These are phyloP conservation scores for Rhegmatorhina hoffmannsi DNA, from an alignment of 2,113 vertebrate species.

Conservation along the genomic window DNA sequence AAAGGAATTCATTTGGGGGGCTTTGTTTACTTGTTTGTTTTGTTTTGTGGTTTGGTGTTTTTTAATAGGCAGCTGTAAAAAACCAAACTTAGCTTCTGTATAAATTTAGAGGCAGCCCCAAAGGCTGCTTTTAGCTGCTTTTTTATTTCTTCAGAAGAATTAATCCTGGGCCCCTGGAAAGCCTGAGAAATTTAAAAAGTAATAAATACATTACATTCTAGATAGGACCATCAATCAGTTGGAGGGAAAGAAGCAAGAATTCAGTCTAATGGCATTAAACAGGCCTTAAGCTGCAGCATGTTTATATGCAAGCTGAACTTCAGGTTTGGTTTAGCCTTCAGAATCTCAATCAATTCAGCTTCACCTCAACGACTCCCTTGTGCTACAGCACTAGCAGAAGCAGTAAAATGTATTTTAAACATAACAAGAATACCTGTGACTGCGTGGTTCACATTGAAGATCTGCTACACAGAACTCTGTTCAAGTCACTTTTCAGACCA, in stretches of 20 bases:
- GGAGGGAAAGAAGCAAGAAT: not conserved
- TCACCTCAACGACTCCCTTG: not conserved
- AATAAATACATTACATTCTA: not conserved
- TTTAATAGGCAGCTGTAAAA: not conserved
- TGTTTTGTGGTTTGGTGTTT: not conserved
- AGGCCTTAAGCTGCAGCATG: not conserved
- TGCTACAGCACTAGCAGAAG: not conserved
- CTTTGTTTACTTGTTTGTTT: not conserved
- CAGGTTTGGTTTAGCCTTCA: not conserved
- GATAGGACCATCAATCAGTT: not conserved
- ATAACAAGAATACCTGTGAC: not conserved
- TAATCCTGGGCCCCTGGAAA: not conserved
- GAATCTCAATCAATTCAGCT: not conserved
- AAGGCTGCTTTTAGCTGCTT: not conserved
- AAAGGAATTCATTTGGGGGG: not conserved
- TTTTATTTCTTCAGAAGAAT: not conserved
- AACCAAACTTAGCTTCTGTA: not conserved
- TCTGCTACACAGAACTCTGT: not conserved
- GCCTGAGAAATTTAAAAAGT: not conserved
- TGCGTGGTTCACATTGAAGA: not conserved
- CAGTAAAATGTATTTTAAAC: not conserved
- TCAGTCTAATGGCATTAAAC: not conserved
- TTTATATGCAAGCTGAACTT: not conserved
- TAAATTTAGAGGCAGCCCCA: not conserved
- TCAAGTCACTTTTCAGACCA: not conserved